Base-by-base conservation (phyloP, 2,797 vertebrate genomes). In the Phoeniculus purpureus region DNA sequence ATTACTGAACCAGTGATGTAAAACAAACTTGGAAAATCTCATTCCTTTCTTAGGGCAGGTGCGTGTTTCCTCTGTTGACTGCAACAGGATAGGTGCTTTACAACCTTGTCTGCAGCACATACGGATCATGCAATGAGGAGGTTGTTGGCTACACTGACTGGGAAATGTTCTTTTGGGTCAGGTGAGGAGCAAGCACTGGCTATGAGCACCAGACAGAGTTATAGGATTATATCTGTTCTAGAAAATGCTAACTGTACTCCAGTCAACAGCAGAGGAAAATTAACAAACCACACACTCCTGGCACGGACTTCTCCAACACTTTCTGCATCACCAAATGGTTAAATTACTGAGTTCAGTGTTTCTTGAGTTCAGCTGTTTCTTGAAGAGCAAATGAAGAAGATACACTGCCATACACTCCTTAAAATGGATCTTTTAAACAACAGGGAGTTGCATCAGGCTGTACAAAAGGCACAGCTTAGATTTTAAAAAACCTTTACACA, bases 81-180 rank as follows among this genome's bases (percentile, higher is more conserved):
- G 68, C 78, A 92, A 81, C 3, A 64, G 27, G 65, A 81, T 3
- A 64, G 27, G 65, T 54, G 52, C 52, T 60, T 78, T 52, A 83
- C 10, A 73, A 88, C 50, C 50, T 55, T 20, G 19, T 50, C 50
- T 79, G 60, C 25, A 70, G 54, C 19, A 60, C 40, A 18, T 10
- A 32, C 0, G 0, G 85, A 59, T 27, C 31, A 29, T 8, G 13
- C 45, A 85, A 37, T 17, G n/a, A 68, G 26, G 3, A 48, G 67
- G 32, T 0, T 67, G 31, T 56, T 32, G 47, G 23, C 64, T 47
- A 34, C 31, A 15, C 40, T 67, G 61, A 54, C 14, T 9, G 55
- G 18, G 16, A 83, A 34, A 40, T 23, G 55, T 47, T 72, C 32
- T 45, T 93, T 65, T 68, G 65, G 50, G 9, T 78, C 72, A 77